Conservation (phyloP, 2,797 vertebrate species). For the Propithecus deckenii region DNA sequence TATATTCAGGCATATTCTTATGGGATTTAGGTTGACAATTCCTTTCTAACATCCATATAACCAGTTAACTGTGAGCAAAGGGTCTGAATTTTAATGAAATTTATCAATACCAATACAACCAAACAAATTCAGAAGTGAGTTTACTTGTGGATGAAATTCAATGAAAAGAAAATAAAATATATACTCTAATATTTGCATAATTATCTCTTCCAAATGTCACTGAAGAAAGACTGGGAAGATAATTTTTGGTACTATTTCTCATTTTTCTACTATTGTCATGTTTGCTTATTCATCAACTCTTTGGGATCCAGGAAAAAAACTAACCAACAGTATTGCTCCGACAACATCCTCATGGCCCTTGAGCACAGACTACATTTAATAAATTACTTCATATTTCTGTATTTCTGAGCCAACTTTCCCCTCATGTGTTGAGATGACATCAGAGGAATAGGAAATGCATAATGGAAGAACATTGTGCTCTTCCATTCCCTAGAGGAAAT, state of each 20-base stretch:
- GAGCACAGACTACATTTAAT: background rate
- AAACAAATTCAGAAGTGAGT: background rate
- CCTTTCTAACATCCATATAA: background rate
- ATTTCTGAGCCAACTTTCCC: background rate
- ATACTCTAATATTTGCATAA: background rate
- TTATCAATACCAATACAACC: background rate
- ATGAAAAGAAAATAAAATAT: background rate
- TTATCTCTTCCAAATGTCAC: background rate
- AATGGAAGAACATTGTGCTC: background rate
- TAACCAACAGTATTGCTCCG: background rate
- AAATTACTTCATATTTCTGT: background rate
- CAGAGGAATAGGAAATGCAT: background rate
- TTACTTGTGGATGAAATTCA: background rate
- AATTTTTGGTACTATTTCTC: background rate
- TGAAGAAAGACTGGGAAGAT: background rate
- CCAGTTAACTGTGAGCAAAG: background rate
- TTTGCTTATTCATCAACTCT: background rate
- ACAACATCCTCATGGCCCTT: background rate
- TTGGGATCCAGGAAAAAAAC: background rate
- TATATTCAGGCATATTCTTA: background rate
- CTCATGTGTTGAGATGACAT: background rate
- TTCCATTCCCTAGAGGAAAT: background rate
- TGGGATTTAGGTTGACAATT: background rate
- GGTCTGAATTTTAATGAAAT: background rate
- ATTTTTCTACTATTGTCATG: background rate